These are phyloP conservation scores for Chromoteleia sp. DNA, from an alignment of 2,888 invertebrate genomes.

Conservation along the genomic window DNA sequence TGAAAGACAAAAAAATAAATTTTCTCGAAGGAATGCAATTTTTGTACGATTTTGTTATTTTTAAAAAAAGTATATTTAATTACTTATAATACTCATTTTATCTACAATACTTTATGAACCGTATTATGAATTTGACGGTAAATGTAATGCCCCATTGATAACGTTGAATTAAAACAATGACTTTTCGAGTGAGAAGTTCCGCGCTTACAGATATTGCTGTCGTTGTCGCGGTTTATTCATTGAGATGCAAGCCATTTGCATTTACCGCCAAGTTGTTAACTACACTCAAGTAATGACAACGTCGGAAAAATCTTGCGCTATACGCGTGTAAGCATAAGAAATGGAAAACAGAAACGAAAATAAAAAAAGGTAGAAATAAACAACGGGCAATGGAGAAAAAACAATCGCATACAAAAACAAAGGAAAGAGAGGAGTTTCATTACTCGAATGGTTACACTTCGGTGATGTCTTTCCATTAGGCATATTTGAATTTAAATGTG, in stretches of 20 bases:
- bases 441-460: constrained; percentile 59
- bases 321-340: constrained; percentile 5
- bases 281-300: constrained; percentile 64
- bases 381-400: constrained; percentile 9
- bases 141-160: background rate
- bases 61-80: too few species aligned
- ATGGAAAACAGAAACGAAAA: constrained; percentile 9
- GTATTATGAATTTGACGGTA: background rate
- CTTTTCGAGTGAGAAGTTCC: constrained; percentile 43
- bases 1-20: too few species aligned
- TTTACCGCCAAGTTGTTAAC: constrained; percentile 61
- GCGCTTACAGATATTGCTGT: constrained; percentile 50
- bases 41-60: too few species aligned
- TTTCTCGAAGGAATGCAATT: too few species aligned
- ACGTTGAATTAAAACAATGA: constrained; percentile 32
- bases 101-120: too few species aligned
- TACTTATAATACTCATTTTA: background rate
- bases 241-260: constrained; percentile 56
- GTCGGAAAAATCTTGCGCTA: constrained; percentile 47
- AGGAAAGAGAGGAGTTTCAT: constrained; percentile 55
- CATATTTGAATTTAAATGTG: constrained; percentile 62
- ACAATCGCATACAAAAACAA: constrained; percentile 44
- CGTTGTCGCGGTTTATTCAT: constrained; percentile 51
- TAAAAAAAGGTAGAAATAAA: constrained; percentile 18
- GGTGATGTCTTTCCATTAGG: constrained; percentile 66